Evolutionary conservation across 2,888 invertebrate species (phyloP).

Genomic region (Chalcosyrphus nemorum): DNA sequence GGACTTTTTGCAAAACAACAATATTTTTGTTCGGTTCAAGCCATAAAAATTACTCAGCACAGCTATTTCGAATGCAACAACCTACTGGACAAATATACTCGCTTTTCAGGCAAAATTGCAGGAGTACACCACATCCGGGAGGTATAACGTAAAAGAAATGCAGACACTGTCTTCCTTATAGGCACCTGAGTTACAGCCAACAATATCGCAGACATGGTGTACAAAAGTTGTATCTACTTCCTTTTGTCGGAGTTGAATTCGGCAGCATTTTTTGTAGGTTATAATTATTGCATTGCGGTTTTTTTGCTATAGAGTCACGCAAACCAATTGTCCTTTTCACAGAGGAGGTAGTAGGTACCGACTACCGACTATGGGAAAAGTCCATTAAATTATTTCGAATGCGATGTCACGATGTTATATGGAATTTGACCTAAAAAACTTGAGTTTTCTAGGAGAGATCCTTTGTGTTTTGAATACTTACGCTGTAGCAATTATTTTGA

Average conservation of each 20-base stretch:
- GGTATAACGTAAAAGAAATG: not conserved
- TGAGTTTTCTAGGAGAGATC: too few species aligned
- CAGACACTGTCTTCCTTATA: slow-evolving; percentile 18
- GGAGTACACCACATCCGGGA: slow-evolving; percentile 16
- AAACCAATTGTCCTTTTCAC: too few species aligned
- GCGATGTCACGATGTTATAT: not conserved
- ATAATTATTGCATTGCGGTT: slow-evolving; percentile 41
- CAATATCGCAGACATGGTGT: slow-evolving; percentile 21
- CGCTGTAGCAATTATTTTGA: too few species aligned
- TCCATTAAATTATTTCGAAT: not conserved
- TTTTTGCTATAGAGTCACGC: not conserved
- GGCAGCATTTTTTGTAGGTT: slow-evolving; percentile 34
- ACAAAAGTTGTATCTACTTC: slow-evolving; percentile 1
- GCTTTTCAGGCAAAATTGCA: slow-evolving; percentile 6
- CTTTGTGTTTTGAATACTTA: too few species aligned
- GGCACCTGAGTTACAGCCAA: slow-evolving; percentile 30
- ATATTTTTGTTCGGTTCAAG: too few species aligned
- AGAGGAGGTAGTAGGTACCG: too few species aligned
- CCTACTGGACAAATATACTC: slow-evolving; percentile 46
- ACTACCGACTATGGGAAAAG: not conserved
- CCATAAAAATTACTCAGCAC: not conserved
- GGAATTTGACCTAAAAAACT: too few species aligned
- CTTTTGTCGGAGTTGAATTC: slow-evolving; percentile 10
- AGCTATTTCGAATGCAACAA: slow-evolving; percentile 20
- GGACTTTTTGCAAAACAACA: too few species aligned